Percentiles rank a stretch among this genome's conserved stretches.
Evolutionary conservation across 2,113 vertebrate species (phyloP).

Genomic region (Myxocyprinus asiaticus): DNA sequence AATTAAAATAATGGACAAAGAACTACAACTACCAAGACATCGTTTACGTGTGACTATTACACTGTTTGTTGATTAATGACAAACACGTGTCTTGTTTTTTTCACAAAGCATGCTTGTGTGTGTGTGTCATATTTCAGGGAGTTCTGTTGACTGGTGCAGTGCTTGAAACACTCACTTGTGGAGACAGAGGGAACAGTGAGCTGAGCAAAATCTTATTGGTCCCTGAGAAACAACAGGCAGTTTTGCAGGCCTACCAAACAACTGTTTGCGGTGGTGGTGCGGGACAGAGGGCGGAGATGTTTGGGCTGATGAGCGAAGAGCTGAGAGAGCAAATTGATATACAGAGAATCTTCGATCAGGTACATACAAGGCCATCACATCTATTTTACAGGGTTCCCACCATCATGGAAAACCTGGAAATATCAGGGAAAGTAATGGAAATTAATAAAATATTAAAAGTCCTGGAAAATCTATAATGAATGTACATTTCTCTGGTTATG

Average conservation of each 20-base stretch:
- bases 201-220: constrained; percentile 75
- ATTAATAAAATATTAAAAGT: too few species aligned
- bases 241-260: constrained; percentile 71
- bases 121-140: constrained; percentile 65
- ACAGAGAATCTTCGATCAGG: constrained; percentile 77
- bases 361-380: constrained; percentile 56
- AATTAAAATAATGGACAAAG: too few species aligned
- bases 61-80: background rate
- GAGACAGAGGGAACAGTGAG: constrained; percentile 59
- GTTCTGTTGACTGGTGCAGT: constrained; percentile 77
- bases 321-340: constrained; percentile 84
- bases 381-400: too few species aligned
- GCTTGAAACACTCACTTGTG: constrained; percentile 84
- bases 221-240: constrained; percentile 66
- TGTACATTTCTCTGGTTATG: too few species aligned
- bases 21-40: too few species aligned
- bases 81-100: background rate
- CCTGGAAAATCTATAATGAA: too few species aligned
- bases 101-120: background rate
- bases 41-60: too few species aligned
- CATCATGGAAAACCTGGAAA: too few species aligned
- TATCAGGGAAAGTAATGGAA: too few species aligned
- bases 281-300: constrained; percentile 68
- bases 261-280: constrained; percentile 72
- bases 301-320: constrained; percentile 78